Evolutionary conservation across 1,140 invertebrate genomes (phyloP).

Genomic region (Zophobas atratus): DNA sequence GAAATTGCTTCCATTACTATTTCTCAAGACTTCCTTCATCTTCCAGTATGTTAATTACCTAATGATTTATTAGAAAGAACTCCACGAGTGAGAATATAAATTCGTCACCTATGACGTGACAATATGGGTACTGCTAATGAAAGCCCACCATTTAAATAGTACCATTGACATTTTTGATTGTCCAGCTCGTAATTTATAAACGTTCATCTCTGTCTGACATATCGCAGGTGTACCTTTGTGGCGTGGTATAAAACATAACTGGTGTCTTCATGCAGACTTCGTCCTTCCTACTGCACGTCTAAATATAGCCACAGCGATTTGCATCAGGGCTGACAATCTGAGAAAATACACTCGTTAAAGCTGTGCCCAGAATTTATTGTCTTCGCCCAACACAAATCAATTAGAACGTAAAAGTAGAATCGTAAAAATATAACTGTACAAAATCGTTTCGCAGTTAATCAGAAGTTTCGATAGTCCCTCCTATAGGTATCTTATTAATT

Average conservation of each 20-base stretch:
- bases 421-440: constrained; percentile 6
- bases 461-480: constrained; percentile 2
- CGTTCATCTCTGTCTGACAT: constrained; percentile 11
- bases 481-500: too few species aligned
- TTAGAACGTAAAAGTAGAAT: constrained; percentile 9
- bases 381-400: constrained; percentile 3
- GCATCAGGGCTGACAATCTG: constrained; percentile 37
- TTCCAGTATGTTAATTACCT: constrained; percentile 3
- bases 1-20: too few species aligned
- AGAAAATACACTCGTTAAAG: constrained; percentile 42
- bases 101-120: not conserved
- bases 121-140: constrained; percentile 4
- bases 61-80: constrained; percentile 2
- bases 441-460: constrained; percentile 15
- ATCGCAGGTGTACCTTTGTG: constrained; percentile 27
- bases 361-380: constrained; percentile 36
- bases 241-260: constrained; percentile 21
- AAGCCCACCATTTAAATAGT: not conserved
- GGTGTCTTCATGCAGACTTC: constrained; percentile 42
- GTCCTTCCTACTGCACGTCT: constrained; percentile 42
- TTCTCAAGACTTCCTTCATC: too few species aligned
- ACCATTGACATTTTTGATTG: constrained; percentile 30
- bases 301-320: constrained; percentile 37
- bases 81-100: constrained; percentile 7
- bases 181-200: constrained; percentile 21